Percentiles rank a stretch among this genome's conserved stretches.
Evolutionary conservation across 2,888 invertebrate species (phyloP).

Genomic region (Notodonta dromedarius): DNA sequence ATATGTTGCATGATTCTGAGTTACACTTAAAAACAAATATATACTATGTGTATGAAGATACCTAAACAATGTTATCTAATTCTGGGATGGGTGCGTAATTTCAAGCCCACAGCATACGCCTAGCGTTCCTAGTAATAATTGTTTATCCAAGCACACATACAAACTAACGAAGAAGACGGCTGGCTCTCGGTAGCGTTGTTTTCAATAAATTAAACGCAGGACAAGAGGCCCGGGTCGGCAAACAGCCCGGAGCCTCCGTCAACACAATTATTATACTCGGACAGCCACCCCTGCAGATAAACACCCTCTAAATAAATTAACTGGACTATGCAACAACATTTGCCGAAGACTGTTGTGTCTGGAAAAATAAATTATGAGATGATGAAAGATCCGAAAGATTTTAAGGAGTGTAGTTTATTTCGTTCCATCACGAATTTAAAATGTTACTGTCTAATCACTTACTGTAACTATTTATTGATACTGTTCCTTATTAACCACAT

Average conservation of each 20-base stretch:
- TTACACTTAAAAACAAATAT: no score
- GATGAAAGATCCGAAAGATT: constrained; percentile 3
- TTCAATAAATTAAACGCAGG: constrained; percentile 81
- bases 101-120: no score
- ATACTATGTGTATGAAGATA: no score
- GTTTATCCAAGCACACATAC: constrained; percentile 8
- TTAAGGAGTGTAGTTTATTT: no score
- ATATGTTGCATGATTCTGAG: no score
- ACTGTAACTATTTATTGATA: no score
- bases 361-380: constrained; percentile 29
- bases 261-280: constrained; percentile 84
- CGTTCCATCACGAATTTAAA: no score
- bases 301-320: constrained; percentile 82
- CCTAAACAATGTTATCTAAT: no score
- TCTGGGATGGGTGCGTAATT: no score
- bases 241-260: constrained; percentile 77
- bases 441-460: no score
- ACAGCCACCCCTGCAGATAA: constrained; percentile 79
- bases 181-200: constrained; percentile 64
- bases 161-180: constrained; percentile 38
- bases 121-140: not conserved
- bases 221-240: constrained; percentile 67
- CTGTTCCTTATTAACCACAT: no score
- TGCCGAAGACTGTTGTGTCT: constrained; percentile 19
- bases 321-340: constrained; percentile 63